phyloP scores from a whole-genome alignment of 2,888 invertebrate species.

The Ophion ventricosus region DNA sequence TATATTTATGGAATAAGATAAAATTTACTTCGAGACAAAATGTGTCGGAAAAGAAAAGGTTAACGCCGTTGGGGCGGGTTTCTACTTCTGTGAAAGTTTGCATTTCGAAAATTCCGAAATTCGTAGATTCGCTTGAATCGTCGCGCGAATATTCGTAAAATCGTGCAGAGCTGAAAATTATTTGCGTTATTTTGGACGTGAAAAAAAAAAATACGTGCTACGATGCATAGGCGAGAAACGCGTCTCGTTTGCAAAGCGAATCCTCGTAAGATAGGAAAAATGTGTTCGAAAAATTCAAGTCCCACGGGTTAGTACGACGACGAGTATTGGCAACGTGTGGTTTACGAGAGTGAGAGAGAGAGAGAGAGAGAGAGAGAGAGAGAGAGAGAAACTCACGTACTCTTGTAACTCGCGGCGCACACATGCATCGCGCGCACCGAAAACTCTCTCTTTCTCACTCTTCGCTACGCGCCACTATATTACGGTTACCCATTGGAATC shows the following conservation, averaged over 20 bases:
- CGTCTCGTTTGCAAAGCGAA: neutral
- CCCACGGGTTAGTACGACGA: conserved; percentile 21
- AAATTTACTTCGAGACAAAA: neutral
- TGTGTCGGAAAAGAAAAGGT: too few species aligned
- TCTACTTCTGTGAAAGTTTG: neutral
- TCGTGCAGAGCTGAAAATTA: neutral
- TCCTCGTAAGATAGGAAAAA: neutral
- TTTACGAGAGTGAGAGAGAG: neutral
- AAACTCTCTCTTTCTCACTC: conserved; percentile 42
- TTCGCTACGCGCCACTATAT: conserved; percentile 59
- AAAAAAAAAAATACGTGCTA: neutral
- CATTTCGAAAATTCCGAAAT: neutral
- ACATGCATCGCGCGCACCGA: conserved; percentile 16
- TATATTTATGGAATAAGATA: neutral
- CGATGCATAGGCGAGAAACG: neutral
- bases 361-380: conserved; percentile 3
- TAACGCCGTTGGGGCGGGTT: neutral
- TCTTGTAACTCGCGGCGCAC: conserved; percentile 18
- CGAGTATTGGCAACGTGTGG: conserved; percentile 66
- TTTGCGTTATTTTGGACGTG: neutral
- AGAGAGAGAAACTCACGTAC: conserved; percentile 15
- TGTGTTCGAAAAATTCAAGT: neutral
- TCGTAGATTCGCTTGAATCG: neutral
- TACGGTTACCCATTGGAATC: conserved; percentile 67
- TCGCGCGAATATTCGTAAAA: neutral